phyloP scores from a whole-genome alignment of 2,797 vertebrate species.

The Ctenopoma kingsleyae region DNA sequence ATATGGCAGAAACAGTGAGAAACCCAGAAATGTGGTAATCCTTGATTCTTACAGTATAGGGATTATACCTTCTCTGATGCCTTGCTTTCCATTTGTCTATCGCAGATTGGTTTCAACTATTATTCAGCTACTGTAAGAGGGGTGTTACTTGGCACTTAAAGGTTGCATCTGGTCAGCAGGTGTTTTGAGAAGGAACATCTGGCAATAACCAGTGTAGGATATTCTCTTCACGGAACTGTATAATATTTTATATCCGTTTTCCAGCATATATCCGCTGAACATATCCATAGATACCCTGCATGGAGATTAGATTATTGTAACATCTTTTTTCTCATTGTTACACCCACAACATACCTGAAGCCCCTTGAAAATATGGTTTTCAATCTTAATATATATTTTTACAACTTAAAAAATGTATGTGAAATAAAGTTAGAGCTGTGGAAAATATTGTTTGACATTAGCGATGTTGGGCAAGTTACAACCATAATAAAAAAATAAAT shows the following conservation, averaged over 20 bases:
- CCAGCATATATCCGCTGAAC: not conserved
- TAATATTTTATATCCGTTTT: constrained; percentile 3
- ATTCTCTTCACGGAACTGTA: constrained; percentile 11
- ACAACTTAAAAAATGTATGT: too few species aligned
- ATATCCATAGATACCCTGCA: constrained; percentile 12
- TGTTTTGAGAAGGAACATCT: constrained; percentile 36
- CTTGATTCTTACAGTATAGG: constrained; percentile 40
- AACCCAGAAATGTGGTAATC: constrained; percentile 74
- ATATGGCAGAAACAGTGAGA: constrained; percentile 53
- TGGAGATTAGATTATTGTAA: not conserved
- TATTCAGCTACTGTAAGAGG: constrained; percentile 38
- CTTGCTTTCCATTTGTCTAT: constrained; percentile 37
- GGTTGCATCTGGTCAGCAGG: constrained; percentile 59
- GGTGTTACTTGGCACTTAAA: constrained; percentile 43
- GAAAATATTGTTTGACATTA: too few species aligned
- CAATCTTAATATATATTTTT: too few species aligned
- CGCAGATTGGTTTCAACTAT: constrained; percentile 49
- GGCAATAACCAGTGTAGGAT: constrained; percentile 32
- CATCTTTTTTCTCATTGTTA: too few species aligned
- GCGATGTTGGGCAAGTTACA: too few species aligned
- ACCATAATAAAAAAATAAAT: too few species aligned
- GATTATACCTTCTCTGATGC: constrained; percentile 65
- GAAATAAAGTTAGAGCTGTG: too few species aligned
- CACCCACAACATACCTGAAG: too few species aligned
- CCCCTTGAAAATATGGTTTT: too few species aligned